Evolutionary conservation across 2,113 vertebrate species (phyloP), one percentile per base, ranked within the genome.

Genomic region (Chloropsis cyanopogon): DNA sequence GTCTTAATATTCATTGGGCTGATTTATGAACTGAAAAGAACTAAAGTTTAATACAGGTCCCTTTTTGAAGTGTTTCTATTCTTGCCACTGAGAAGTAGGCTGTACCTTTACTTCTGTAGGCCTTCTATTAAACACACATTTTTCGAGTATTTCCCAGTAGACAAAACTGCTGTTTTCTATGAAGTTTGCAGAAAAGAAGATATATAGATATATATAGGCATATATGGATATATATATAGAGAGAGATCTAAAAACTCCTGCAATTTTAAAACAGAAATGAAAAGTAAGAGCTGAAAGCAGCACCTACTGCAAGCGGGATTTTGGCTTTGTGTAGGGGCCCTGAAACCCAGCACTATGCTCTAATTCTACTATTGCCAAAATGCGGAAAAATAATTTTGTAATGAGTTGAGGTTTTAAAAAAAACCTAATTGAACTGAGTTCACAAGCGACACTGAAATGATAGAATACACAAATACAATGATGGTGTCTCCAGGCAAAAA

Each of bases 401-500:
- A 87, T 54, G 29, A 92, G 47, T 28, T 75, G n/a, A 42, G 28
- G 1, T 20, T 75, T 86, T 24, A 44, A 21, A 75, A n/a, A 68
- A 26, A 76, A 29, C 8, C 70, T 93, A 88, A 77, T 68, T 87
- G 93, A 90, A 90, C n/a, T 33, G 54, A 82, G 54, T 90, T 96
- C 84, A 93, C 18, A 71, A 86, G 60, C 0, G 20, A 85, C 83
- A 78, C 2, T 82, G 65, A 81, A 94, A 88, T 84, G 22, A 80
- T 2, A 84, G 86, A 75, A 93, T 61, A 95, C 57, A 90, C 46
- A 86, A 93, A 88, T 52, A 92, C 61, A 90, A 64, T 4, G 26
- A 83, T 19, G 42, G 68, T 86, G 87, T 90, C 93, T 96, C 68
- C 72, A 77, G 95, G 92, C 82, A 96, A 91, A 95, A 95, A 92